Percentiles rank a stretch among this genome's conserved stretches.
phyloP scores from a whole-genome alignment of 1,140 invertebrate species.

The Drosophila pandora region DNA sequence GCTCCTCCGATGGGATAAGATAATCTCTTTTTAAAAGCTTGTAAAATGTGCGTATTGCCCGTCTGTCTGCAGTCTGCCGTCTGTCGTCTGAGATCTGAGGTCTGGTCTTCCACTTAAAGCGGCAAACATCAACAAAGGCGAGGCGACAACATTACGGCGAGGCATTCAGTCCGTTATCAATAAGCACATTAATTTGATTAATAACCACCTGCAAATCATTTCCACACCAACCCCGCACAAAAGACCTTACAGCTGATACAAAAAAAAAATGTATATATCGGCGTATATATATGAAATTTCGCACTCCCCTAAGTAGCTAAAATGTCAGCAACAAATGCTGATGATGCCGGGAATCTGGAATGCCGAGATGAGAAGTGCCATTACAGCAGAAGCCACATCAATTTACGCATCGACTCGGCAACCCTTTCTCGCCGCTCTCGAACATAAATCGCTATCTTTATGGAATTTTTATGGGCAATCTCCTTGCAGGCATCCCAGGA shows the following conservation, averaged over 20 bases:
- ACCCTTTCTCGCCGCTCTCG: slow-evolving; percentile 66
- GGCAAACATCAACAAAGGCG: slow-evolving; percentile 36
- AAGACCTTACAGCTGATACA: slow-evolving; percentile 58
- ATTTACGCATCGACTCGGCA: slow-evolving; percentile 75
- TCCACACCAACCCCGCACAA: slow-evolving; percentile 67
- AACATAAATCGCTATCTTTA: slow-evolving; percentile 83
- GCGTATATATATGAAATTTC: slow-evolving; percentile 9
- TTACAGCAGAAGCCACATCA: slow-evolving; percentile 74
- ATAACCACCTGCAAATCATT: slow-evolving; percentile 83
- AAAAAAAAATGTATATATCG: slow-evolving; percentile 25
- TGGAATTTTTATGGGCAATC: slow-evolving; percentile 84
- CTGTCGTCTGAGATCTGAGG: not conserved
- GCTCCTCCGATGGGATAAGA: slow-evolving; percentile 64
- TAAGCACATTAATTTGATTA: slow-evolving; percentile 83
- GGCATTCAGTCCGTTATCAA: slow-evolving; percentile 69
- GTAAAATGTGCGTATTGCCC: slow-evolving; percentile 62
- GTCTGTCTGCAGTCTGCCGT: slow-evolving; percentile 32
- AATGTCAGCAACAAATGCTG: slow-evolving; percentile 81
- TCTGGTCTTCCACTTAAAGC: slow-evolving; percentile 50
- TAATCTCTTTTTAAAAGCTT: slow-evolving; percentile 72
- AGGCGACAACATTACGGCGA: slow-evolving; percentile 54
- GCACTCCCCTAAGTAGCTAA: slow-evolving; percentile 67
- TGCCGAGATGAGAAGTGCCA: slow-evolving; percentile 70
- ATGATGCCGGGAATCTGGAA: slow-evolving; percentile 52
- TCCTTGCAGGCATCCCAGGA: slow-evolving; percentile 73